Evolutionary conservation across 92 coral and sea anemone genomes (phyloP).

Genomic region (Anthopleura xanthogrammica): DNA sequence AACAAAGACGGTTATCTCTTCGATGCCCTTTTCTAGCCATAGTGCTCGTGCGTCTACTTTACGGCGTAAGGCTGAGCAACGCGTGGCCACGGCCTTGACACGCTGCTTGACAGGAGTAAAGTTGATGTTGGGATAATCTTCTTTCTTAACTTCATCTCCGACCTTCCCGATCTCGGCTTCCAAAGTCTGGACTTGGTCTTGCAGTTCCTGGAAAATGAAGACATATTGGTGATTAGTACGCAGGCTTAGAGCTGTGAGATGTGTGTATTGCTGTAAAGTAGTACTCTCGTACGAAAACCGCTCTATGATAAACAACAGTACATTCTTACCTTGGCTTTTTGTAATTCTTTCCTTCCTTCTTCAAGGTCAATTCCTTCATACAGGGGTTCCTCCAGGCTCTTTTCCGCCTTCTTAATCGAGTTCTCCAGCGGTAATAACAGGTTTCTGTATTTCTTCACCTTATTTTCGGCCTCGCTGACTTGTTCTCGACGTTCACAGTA

Average conservation of each 20-base stretch:
- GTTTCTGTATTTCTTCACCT: constrained; percentile 82
- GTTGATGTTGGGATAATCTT: constrained; percentile 66
- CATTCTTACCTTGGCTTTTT: constrained; percentile 57
- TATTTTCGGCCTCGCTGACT: constrained; percentile 70
- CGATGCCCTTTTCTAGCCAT: constrained; percentile 63
- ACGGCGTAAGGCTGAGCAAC: constrained; percentile 54
- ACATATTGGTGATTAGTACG: background rate
- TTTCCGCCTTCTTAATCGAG: constrained; percentile 66
- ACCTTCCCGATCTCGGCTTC: constrained; percentile 62
- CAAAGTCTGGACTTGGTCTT: constrained; percentile 57
- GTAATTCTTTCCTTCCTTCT: constrained; percentile 66
- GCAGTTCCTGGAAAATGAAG: constrained; percentile 46
- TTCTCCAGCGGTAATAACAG: constrained; percentile 79
- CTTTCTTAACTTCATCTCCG: constrained; percentile 66
- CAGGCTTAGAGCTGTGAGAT: background rate
- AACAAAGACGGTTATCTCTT: constrained; percentile 68
- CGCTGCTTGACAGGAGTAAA: constrained; percentile 79
- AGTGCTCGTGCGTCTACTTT: constrained; percentile 53
- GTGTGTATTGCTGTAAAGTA: no score
- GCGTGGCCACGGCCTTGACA: constrained; percentile 61
- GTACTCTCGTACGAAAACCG: no score
- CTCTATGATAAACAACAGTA: no score
- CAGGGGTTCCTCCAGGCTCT: constrained; percentile 62
- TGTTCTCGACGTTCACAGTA: constrained; percentile 69
- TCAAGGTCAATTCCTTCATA: constrained; percentile 79